These are phyloP conservation scores for Trachythela sp. DNA, from an alignment of 64 coral and sea anemone genomes.

Conservation along the genomic window DNA sequence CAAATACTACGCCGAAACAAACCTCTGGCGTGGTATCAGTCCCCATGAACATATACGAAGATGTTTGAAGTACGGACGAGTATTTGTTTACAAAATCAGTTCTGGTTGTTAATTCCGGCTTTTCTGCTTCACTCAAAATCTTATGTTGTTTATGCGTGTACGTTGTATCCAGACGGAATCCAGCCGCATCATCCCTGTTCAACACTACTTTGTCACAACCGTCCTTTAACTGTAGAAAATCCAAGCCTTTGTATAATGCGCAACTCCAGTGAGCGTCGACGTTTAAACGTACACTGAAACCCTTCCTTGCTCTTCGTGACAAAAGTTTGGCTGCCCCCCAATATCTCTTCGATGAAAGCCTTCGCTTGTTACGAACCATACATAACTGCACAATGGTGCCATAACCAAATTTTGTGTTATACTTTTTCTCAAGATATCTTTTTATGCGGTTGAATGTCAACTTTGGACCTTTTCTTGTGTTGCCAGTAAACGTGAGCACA, in stretches of 20 bases:
- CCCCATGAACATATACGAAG: conserved; percentile 18
- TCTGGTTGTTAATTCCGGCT: conserved; percentile 9
- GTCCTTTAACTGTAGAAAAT: neutral
- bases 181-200: conserved; percentile 16
- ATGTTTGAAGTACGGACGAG: conserved; percentile 20
- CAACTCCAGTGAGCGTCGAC: conserved; percentile 23
- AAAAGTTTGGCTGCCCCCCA: conserved; percentile 20
- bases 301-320: conserved; percentile 22
- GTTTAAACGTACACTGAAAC: conserved; percentile 10
- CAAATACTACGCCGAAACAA: conserved; percentile 3
- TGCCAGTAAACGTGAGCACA: neutral
- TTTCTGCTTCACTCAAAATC: conserved; percentile 7
- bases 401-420: conserved; percentile 21
- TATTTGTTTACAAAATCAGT: conserved; percentile 23
- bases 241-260: conserved; percentile 15
- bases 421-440: conserved; percentile 5
- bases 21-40: neutral
- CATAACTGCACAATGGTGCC: conserved; percentile 19
- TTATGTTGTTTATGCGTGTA: conserved; percentile 15
- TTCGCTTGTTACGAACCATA: conserved; percentile 18
- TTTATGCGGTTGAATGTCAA: conserved; percentile 14
- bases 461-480: neutral
- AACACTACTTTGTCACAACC: conserved; percentile 9
- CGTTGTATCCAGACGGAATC: conserved; percentile 14
- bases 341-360: conserved; percentile 8